Base-by-base conservation (phyloP, 2,113 vertebrate species). In the Saguinus midas region DNA sequence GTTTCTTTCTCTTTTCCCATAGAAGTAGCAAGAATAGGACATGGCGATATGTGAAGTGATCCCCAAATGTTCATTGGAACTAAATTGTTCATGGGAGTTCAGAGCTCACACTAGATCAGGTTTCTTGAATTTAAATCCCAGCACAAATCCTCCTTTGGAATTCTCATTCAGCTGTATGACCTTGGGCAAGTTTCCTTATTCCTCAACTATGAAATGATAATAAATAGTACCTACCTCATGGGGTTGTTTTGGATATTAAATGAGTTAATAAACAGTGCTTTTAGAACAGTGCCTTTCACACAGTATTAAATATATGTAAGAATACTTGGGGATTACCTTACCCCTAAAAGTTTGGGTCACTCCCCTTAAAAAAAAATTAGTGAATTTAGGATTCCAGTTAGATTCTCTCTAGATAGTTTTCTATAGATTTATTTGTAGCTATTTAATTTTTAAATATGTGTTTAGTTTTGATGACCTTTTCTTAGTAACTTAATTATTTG, bases 101-200 rank as follows among this genome's bases (percentile, higher is more conserved):
- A 91, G 73, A 79, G 61, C 29, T 89, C 21, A 9, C 25, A 9
- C 25, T 94, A 40, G 27, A n/a, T 92, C 16, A 14, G 61, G 45
- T 76, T 94, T 94, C 91, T 90, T 90, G 84, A 75, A 52, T 96
- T 92, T 75, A 93, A 96, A 89, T 86, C 70, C 37, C 35, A 92
- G 84, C 37, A 58, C 21, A 78, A 64, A 78, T 80, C 35, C 58
- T 94, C 57, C 10, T 52, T 90, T 96, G 72, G 43, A 87, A 88
- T 55, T 91, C 92, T 82, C 37, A 68, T 3, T 75, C 50, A 68
- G 12, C 48, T 87, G 21, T 32, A 7, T 55, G 58, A 75, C 45
- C 55, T 80, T 43, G 48, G 61, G 52, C 18, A 12, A n/a, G 17
- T 84, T 92, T 95, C 29, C 75, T 66, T 18, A 40, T 86, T 90